These are phyloP conservation scores for Ectemnius continuus DNA, from an alignment of 2,888 invertebrate genomes.

Conservation along the genomic window DNA sequence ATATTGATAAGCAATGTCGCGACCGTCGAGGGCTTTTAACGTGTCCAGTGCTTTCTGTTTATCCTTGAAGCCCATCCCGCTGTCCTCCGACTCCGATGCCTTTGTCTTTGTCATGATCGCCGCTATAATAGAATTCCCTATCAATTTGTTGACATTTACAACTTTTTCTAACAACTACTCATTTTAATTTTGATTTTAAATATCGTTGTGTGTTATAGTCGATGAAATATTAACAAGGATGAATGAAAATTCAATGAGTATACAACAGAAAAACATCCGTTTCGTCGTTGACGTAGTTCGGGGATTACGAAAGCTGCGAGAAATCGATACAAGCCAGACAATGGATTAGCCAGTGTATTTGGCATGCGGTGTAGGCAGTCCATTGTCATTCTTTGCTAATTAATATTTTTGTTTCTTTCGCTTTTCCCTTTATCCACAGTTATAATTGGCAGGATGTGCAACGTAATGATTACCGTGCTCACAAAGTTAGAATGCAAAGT, in stretches of 20 bases:
- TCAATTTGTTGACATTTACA: too few relatives aligned
- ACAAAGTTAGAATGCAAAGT: too few relatives aligned
- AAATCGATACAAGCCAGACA: slow-evolving; percentile 41
- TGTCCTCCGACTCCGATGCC: slow-evolving; percentile 78
- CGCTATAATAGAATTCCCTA: not conserved
- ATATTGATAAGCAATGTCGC: slow-evolving; percentile 83
- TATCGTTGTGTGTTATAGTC: too few relatives aligned
- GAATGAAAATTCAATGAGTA: slow-evolving; percentile 19
- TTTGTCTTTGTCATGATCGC: slow-evolving; percentile 69
- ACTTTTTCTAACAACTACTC: too few relatives aligned
- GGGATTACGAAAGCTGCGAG: slow-evolving; percentile 24
- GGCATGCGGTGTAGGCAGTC: too few relatives aligned
- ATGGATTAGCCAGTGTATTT: not conserved
- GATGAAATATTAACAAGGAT: too few relatives aligned
- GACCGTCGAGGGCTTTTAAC: slow-evolving; percentile 81
- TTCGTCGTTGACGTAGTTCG: slow-evolving; percentile 51
- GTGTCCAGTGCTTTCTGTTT: slow-evolving; percentile 85
- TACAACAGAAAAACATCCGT: slow-evolving; percentile 37
- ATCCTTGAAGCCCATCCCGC: slow-evolving; percentile 86
- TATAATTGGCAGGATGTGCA: too few relatives aligned
- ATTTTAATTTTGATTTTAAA: too few relatives aligned
- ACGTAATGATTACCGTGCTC: too few relatives aligned
- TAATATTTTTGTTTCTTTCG: too few relatives aligned
- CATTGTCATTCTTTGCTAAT: too few relatives aligned
- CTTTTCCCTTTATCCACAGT: too few relatives aligned